Evolutionary conservation across 2,113 vertebrate species (phyloP), one percentile per base, ranked within the genome.

Genomic region (Aphyosemion australe): DNA sequence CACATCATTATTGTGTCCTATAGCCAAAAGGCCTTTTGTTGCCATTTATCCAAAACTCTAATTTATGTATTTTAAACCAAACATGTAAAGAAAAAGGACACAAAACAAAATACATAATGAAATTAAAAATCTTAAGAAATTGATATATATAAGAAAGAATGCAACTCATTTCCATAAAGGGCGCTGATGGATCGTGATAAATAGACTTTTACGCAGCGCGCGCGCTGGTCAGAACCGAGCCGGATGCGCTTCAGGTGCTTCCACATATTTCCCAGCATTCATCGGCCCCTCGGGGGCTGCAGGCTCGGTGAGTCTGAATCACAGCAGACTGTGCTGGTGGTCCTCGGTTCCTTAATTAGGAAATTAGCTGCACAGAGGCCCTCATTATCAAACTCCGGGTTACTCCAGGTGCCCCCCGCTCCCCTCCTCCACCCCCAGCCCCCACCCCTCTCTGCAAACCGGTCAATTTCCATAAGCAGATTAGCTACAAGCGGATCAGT

Each of bases 281-380:
- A 80, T 15, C 74, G 73, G 80, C 76, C 87, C 60, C 80, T 78
- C 43, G 59, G 65, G n/a, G 72, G 79, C 72, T 69, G 26, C 26
- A 26, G 26, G 26, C 63, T 69, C 52, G 26, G 34, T 88, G 83
- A 78, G 67, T 76, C 65, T 47, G 60, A 54, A 75, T 68, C 88
- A 56, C 69, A 12, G 72, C 84, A 87, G 59, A 74, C 92, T 84
- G 79, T 82, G 91, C 90, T 91, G 93, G 93, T 95, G 94, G 94
- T 94, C 94, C 86, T 74, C 52, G 48, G 80, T 74, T 65, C 78
- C 81, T 90, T 95, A 95, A 96, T 95, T 93, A 92, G 92, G 84
- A 92, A 93, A 93, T 92, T 92, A 75, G 90, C 88, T 72, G 84
- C 86, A 87, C 81, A 90, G 80, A 92, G 87, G 86, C 81, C 80